These are phyloP conservation scores for Stegastes partitus DNA, from an alignment of 2,113 vertebrate genomes.

Conservation along the genomic window DNA sequence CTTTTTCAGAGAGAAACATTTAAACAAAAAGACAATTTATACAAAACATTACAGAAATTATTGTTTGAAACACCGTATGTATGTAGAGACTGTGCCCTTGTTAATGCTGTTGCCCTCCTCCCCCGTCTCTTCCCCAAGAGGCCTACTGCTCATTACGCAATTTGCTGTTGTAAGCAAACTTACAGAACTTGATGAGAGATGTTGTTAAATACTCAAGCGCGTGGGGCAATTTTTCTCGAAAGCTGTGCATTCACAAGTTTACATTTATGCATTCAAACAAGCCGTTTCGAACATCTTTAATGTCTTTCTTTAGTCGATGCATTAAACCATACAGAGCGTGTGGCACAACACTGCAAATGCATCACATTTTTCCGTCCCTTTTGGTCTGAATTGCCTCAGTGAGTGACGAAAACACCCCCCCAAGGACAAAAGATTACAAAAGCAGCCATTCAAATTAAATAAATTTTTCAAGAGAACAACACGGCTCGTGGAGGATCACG, in stretches of 20 bases:
- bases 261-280: neutral
- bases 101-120: conserved; percentile 32
- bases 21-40: conserved; percentile 6
- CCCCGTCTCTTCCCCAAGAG: conserved; percentile 29
- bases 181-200: conserved; percentile 1
- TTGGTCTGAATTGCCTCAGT: no score
- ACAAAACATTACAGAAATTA: conserved; percentile 41
- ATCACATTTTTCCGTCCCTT: no score
- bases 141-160: conserved; percentile 48
- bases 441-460: no score
- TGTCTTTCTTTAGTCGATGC: no score
- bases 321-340: no score
- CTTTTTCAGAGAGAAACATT: neutral
- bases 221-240: neutral
- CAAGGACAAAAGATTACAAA: no score
- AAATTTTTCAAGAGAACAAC: conserved; percentile 5
- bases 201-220: neutral
- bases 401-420: no score
- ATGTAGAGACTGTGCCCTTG: conserved; percentile 38
- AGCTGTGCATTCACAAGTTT: neutral
- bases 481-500: neutral
- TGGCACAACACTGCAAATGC: no score
- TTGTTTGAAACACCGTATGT: conserved; percentile 39
- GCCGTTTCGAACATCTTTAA: no score
- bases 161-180: conserved; percentile 40